These are phyloP conservation scores for Philypnodon macrostomus DNA, from an alignment of 2,797 vertebrate genomes.

Conservation along the genomic window DNA sequence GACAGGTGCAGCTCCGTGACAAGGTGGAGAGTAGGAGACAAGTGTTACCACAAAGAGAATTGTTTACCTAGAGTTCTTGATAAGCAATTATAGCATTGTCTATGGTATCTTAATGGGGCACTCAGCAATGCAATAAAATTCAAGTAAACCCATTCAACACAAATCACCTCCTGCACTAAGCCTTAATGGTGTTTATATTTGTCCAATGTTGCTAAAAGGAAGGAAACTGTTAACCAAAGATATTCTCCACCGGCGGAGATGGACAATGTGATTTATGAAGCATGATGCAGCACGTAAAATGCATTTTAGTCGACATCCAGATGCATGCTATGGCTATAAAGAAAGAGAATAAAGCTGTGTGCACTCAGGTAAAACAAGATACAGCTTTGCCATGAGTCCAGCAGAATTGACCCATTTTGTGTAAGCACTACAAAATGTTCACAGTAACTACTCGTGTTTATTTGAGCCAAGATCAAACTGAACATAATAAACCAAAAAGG, in stretches of 20 bases:
- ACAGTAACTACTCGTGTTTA: too few species aligned
- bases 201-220: constrained; percentile 74
- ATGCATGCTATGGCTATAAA: constrained; percentile 46
- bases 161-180: constrained; percentile 54
- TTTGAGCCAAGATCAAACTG: constrained; percentile 19
- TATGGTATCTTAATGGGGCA: constrained; percentile 77
- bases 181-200: constrained; percentile 82
- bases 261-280: constrained; percentile 72
- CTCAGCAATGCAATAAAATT: constrained; percentile 77
- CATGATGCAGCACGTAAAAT: constrained; percentile 61
- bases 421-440: too few species aligned
- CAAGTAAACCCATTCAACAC: constrained; percentile 70
- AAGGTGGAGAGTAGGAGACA: constrained; percentile 2
- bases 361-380: not conserved
- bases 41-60: constrained; percentile 37
- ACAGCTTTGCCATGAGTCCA: constrained; percentile 6
- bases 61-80: constrained; percentile 70
- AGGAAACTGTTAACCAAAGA: constrained; percentile 74
- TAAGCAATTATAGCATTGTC: constrained; percentile 71
- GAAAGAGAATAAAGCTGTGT: constrained; percentile 41
- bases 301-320: constrained; percentile 51
- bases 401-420: too few species aligned
- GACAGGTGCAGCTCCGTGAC: constrained; percentile 6
- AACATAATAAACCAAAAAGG: not conserved
- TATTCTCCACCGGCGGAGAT: constrained; percentile 49